Evolutionary conservation across 2,888 invertebrate genomes (phyloP).

Genomic region (Scaptomyza cyrtandrae): DNA sequence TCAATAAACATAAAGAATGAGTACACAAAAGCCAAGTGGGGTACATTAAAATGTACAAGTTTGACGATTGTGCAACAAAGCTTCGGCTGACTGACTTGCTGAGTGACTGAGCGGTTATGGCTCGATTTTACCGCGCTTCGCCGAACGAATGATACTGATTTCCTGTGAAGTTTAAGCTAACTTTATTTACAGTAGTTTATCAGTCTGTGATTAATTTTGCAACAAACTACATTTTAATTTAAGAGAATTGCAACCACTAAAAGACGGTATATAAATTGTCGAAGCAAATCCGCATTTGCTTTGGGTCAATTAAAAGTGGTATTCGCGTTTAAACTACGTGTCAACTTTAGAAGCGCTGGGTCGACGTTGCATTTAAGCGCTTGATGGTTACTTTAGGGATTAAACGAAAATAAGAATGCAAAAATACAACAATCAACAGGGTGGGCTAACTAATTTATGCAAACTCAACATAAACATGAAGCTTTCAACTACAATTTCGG

Average conservation of each 20-base stretch:
- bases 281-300: background rate
- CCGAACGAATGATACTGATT: slow-evolving; percentile 36
- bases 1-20: slow-evolving; percentile 59
- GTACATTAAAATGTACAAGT: slow-evolving; percentile 45
- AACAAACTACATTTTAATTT: background rate
- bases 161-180: slow-evolving; percentile 18
- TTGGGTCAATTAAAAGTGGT: background rate
- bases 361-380: background rate
- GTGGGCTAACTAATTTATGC: background rate
- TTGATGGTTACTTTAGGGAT: background rate
- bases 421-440: background rate
- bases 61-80: slow-evolving; percentile 53
- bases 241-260: background rate
- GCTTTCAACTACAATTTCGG: background rate
- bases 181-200: background rate
- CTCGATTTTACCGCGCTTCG: slow-evolving; percentile 49
- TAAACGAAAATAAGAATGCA: background rate
- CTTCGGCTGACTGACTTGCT: slow-evolving; percentile 56
- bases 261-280: background rate
- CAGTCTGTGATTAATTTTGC: background rate
- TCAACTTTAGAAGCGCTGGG: background rate
- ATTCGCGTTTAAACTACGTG: background rate
- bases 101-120: slow-evolving; percentile 49
- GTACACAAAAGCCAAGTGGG: slow-evolving; percentile 54
- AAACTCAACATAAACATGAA: background rate